Percentiles rank a stretch among this genome's conserved stretches.
Evolutionary conservation across 2,888 invertebrate species (phyloP).

Genomic region (Miltochrista miniata): DNA sequence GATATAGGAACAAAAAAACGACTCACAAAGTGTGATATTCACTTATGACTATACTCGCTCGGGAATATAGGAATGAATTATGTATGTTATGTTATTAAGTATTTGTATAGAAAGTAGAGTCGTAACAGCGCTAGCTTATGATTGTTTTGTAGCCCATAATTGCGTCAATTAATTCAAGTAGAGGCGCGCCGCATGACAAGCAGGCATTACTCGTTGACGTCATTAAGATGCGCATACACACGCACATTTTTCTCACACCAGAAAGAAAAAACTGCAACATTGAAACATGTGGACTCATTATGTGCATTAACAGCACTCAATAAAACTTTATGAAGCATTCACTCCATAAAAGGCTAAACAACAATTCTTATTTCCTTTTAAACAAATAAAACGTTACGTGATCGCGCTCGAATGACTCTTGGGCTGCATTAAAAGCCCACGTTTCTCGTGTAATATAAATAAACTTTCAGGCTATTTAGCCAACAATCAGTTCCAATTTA

Average conservation of each 20-base stretch:
- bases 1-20: too few relatives aligned
- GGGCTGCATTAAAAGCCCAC: slow-evolving; percentile 23
- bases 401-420: slow-evolving; percentile 25
- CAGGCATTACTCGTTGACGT: slow-evolving; percentile 59
- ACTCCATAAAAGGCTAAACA: slow-evolving; percentile 50
- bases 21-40: too few relatives aligned
- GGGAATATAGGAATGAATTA: too few relatives aligned
- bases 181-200: slow-evolving; percentile 64
- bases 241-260: slow-evolving; percentile 62
- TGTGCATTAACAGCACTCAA: slow-evolving; percentile 53
- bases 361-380: slow-evolving; percentile 46
- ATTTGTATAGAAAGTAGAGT: slow-evolving; percentile 39
- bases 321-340: slow-evolving; percentile 58
- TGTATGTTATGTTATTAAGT: too few relatives aligned
- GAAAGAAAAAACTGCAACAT: slow-evolving; percentile 54
- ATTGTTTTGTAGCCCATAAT: slow-evolving; percentile 78
- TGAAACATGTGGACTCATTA: slow-evolving; percentile 54
- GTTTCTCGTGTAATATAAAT: slow-evolving; percentile 35
- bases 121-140: slow-evolving; percentile 35
- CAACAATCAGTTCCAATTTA: slow-evolving; percentile 77
- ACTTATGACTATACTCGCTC: too few relatives aligned
- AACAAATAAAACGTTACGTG: slow-evolving; percentile 39
- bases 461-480: slow-evolving; percentile 49
- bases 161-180: slow-evolving; percentile 75
- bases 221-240: slow-evolving; percentile 71